Evolutionary conservation across 2,797 vertebrate species (phyloP), one percentile per base, ranked within the genome.

Genomic region (Labeo calbasu): DNA sequence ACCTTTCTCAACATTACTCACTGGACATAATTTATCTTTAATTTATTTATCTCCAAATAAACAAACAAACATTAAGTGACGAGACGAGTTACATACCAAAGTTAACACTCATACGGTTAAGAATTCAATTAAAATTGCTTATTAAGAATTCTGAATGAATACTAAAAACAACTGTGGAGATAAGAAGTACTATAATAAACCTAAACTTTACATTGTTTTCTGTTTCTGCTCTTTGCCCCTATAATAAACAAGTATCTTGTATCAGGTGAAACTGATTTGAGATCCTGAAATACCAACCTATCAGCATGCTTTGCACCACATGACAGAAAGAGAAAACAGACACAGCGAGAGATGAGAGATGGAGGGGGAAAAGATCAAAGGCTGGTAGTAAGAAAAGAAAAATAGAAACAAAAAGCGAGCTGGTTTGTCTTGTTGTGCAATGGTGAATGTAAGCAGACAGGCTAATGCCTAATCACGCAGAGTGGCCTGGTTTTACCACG

Each of bases 391-490:
- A 43, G 77, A 63, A 82, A 76, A 83, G 63, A 70, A 86, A 80
- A 81, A 86, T 65, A 66, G 36, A 80, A 79, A 65, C n/a, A 51
- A 28, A 84, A 86, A 79, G 70, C 51, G 5, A 46, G 82, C 80
- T 85, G 87, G 69, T 87, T 66, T 2, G 65, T 89, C 88, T 89
- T 88, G 90, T 91, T 89, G 88, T 89, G 63, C 82, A 92, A 89
- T 89, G 92, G 90, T 90, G 88, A 93, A 91, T 55, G 87, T 81
- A 90, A 89, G 92, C 86, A 91, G 90, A 89, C 88, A 40, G 82
- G 86, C 90, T 92, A 92, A 92, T 89, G 92, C 89, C 87, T 92
- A 89, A 94, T 93, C 93, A 92, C 81, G 90, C 87, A 92, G 90
- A 92, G 92, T 70, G 90, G 88, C 90, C 92, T 92, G 92, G 94